Conservation (phyloP, 1,140 invertebrate species). For the Tribolium madens region DNA sequence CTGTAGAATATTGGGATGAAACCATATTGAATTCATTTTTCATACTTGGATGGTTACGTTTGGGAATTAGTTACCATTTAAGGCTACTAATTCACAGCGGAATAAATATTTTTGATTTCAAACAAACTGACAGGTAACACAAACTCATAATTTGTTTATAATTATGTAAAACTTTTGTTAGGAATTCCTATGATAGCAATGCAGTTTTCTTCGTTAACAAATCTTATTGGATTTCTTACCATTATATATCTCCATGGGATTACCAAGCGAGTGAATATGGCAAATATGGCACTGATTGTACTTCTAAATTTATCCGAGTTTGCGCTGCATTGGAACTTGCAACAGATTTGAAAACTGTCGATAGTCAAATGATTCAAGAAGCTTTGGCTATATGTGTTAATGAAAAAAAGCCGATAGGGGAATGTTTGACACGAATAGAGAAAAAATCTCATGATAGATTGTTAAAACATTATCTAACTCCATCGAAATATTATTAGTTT, state of each 20-base stretch:
- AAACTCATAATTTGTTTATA: background rate
- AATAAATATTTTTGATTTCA: conserved; percentile 77
- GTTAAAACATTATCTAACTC: conserved; percentile 67
- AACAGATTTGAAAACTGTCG: conserved; percentile 73
- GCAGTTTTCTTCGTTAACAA: conserved; percentile 79
- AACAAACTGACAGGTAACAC: conserved; percentile 77
- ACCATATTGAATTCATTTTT: conserved; percentile 59
- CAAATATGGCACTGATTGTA: conserved; percentile 75
- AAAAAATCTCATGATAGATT: background rate
- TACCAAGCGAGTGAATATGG: conserved; percentile 84
- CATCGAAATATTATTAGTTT: conserved; percentile 59
- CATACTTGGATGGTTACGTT: conserved; percentile 74
- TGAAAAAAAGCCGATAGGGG: conserved; percentile 68
- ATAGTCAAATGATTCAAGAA: conserved; percentile 71
- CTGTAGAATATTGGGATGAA: conserved; percentile 81
- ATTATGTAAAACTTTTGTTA: conserved; percentile 57
- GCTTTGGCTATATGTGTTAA: conserved; percentile 70
- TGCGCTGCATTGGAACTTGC: conserved; percentile 75
- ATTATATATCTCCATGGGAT: conserved; percentile 81
- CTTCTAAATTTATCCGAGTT: conserved; percentile 75
- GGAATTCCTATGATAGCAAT: conserved; percentile 77
- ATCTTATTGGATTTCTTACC: conserved; percentile 82
- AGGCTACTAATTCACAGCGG: conserved; percentile 80
- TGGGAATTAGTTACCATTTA: conserved; percentile 72
- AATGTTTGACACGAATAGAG: conserved; percentile 68